Base-by-base conservation (phyloP, 2,797 vertebrate genomes). In the Crocodylus rhombifer region DNA sequence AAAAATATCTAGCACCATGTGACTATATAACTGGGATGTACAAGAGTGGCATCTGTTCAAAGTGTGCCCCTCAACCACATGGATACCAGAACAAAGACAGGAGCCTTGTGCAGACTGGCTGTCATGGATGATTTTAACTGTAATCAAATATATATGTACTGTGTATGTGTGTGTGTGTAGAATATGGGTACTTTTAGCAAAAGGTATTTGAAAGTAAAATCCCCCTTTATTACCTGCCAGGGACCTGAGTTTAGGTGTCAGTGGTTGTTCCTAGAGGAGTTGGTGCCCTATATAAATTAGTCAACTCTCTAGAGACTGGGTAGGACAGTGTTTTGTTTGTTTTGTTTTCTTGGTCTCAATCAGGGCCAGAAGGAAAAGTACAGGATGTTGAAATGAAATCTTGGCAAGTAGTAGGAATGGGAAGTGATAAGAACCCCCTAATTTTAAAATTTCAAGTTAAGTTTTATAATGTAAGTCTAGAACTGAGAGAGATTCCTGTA, bases 151-250 rank as follows among this genome's bases (percentile, higher is more conserved):
- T 42, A 36, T 42, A 71, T 15, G 21, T 26, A 33, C 26, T 26
- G 28, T 25, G 28, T 25, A 14, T n/a, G 62, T 26, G 62, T 42
- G 42, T 42, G 42, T 42, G 42, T 42, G 42, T 42, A 42, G 42
- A 42, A 42, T 42, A 42, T 8, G 10, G 7, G 42, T 61, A 23
- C 61, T 10, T 62, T 62, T 62, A 23, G 51, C 80, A 86, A 91
- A 82, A 7, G 9, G 42, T 0, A 2, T 63, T 58, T 91, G 30
- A 3, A 82, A 77, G 73, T 0, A 0, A 0, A 26, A n/a, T 11
- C 3, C 11, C 51, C 60, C 64, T 84, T 82, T 18, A 2, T 30
- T 89, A 42, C 25, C 42, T 82, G 1, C 6, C 30, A 62, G 30
- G 6, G 71, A 28, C 61, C 80, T 84, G 58, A 58, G 75, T 60